Evolutionary conservation across 1,140 invertebrate species (phyloP), one percentile per base, ranked within the genome.

Genomic region (Drosophila kanapiae): DNA sequence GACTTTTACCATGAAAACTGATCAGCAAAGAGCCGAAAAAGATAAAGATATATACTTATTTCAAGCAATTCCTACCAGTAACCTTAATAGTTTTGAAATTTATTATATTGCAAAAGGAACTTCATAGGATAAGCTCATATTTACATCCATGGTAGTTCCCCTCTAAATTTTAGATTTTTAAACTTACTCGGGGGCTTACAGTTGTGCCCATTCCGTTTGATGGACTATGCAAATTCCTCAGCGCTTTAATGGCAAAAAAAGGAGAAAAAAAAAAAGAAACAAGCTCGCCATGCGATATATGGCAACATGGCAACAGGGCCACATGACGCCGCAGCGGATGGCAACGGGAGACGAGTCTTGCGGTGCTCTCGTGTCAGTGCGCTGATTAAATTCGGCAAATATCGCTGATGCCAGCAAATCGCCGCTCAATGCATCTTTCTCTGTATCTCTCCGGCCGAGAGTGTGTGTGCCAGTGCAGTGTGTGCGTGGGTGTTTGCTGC

Each of bases 381-480:
- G 68, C 78, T 88, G 84, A 88, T 88, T 88, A 88, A 88, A 88
- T 88, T 88, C 85, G 84, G 84, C 85, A 90, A 90, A 88, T 88
- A 88, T 75, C 74, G 84, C 84, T 88, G 81, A 90, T 88, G 84
- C 84, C 68, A 42, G 84, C 83, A 87, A 87, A 87, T 87, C 83
- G 83, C 67, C 71, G 79, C 84, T 84, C 62, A 78, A 88, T 81
- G 80, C 71, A 75, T 60, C 53, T 47, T 53, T 61, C 65, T 69
- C 61, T 49, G 29, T 59, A 33, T 51, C 53, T 37, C 37, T 49
- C n/a, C 10, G 16, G 10, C 9, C 14, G 29, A 10, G 42, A 14
- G 13, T 33, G 23, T 18, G 23, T 18, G 10, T 2, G 6, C 4
- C 5, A 14, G 29, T 18, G n/a, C 7, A 14, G n/a, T 5, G 33